A percentile compares a stretch with the other conserved stretches of the same genome.
phyloP scores from a whole-genome alignment of 2,797 vertebrate genomes.

The Enteromius mattozi region DNA sequence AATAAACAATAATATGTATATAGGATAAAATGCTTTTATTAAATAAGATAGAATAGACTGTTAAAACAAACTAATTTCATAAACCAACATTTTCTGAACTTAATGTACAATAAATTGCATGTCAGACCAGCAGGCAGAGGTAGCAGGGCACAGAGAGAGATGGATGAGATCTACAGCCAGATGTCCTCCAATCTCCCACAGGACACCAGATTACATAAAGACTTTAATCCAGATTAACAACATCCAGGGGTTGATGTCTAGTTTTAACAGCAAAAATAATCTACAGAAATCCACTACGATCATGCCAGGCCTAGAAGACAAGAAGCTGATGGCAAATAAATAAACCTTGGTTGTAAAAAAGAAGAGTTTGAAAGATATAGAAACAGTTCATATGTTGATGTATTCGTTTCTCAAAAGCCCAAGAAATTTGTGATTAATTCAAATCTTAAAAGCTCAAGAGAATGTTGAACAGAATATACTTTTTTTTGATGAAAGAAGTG shows the following conservation, averaged over 20 bases:
- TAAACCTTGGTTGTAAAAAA: background rate
- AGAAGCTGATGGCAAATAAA: background rate
- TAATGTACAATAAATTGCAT: background rate
- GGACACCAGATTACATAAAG: constrained; percentile 80
- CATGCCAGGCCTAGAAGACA: constrained; percentile 19
- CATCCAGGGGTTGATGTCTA: constrained; percentile 52
- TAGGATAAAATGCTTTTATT: background rate
- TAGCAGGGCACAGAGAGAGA: constrained; percentile 62
- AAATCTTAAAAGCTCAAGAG: constrained; percentile 12
- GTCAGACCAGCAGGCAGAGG: constrained; percentile 7
- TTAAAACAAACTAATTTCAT: background rate
- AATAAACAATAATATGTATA: background rate
- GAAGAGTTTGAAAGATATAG: background rate
- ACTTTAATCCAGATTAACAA: constrained; percentile 79
- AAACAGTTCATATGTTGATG: background rate
- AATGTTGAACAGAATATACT: background rate
- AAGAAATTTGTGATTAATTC: background rate
- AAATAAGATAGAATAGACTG: background rate
- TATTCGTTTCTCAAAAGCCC: background rate
- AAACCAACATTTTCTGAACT: background rate
- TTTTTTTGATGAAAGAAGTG: background rate
- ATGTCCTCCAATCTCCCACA: constrained; percentile 82
- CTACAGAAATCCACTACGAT: constrained; percentile 27
- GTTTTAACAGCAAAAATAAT: constrained; percentile 58
- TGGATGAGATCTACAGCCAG: constrained; percentile 72